Conservation (phyloP, 2,888 invertebrate species). For the Crossocerus cetratus region DNA sequence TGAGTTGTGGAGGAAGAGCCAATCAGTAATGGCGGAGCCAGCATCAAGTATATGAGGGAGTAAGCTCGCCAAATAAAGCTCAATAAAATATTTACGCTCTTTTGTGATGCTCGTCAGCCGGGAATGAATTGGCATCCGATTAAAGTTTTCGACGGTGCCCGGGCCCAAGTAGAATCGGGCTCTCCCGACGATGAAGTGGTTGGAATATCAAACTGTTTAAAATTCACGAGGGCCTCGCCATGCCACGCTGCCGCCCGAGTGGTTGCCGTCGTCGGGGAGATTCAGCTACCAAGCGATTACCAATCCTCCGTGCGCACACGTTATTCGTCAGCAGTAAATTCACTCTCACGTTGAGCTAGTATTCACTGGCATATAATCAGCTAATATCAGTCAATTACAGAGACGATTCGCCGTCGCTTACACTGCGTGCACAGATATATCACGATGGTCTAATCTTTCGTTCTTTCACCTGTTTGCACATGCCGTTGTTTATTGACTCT, state of each 20-base stretch:
- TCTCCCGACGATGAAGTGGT: background rate
- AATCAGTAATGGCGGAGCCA: background rate
- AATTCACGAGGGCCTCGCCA: background rate
- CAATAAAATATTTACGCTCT: no score
- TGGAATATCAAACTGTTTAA: background rate
- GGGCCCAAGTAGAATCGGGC: background rate
- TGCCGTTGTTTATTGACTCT: constrained; percentile 60
- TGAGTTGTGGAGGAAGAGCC: background rate
- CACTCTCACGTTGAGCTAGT: background rate
- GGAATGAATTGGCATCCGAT: no score
- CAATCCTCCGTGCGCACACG: background rate
- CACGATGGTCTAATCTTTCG: constrained; percentile 16
- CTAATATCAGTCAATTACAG: constrained; percentile 42
- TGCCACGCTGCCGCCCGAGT: background rate
- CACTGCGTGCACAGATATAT: background rate
- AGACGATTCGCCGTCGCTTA: constrained; percentile 18
- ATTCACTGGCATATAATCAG: constrained; percentile 44
- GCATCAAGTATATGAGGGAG: background rate
- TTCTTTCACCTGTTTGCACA: constrained; percentile 17
- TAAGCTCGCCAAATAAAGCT: no score
- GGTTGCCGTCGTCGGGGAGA: background rate
- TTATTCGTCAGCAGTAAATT: background rate
- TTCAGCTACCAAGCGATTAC: background rate
- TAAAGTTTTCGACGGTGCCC: no score
- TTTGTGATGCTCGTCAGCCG: no score